Percentiles rank a stretch among this genome's conserved stretches.
Conservation (phyloP, 2,797 vertebrate species). For the Urocyon cinereoargenteus region DNA sequence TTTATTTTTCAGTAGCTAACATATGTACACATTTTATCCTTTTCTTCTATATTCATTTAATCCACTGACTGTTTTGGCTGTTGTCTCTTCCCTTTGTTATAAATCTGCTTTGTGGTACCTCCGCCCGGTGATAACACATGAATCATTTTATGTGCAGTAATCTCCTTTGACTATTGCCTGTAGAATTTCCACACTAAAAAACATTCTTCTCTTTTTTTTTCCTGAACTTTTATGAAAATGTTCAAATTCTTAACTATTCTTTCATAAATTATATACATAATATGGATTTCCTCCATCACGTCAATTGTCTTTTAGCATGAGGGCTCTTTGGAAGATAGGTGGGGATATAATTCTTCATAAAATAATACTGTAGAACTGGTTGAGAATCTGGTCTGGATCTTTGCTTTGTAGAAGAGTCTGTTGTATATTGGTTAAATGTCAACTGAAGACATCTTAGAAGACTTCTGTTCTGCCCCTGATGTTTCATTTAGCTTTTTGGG, state of each 20-base stretch:
- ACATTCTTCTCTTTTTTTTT: neutral
- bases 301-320: neutral
- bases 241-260: conserved; percentile 9
- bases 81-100: conserved; percentile 20
- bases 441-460: neutral
- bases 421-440: neutral
- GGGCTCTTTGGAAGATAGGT: neutral
- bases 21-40: neutral
- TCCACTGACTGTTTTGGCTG: neutral
- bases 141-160: conserved; percentile 44
- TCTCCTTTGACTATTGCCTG: neutral
- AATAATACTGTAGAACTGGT: neutral
- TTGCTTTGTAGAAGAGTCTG: neutral
- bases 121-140: neutral
- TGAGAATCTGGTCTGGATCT: neutral
- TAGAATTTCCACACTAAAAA: neutral
- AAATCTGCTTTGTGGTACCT: neutral
- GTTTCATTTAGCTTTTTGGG: neutral
- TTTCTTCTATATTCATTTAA: conserved; percentile 30
- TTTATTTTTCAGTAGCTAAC: neutral
- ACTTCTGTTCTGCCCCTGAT: neutral
- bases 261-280: neutral
- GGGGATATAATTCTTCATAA: neutral
- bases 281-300: neutral
- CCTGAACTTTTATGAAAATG: conserved; percentile 12